Evolutionary conservation across 2,797 vertebrate genomes (phyloP).

Genomic region (Brachyalestes nurse): DNA sequence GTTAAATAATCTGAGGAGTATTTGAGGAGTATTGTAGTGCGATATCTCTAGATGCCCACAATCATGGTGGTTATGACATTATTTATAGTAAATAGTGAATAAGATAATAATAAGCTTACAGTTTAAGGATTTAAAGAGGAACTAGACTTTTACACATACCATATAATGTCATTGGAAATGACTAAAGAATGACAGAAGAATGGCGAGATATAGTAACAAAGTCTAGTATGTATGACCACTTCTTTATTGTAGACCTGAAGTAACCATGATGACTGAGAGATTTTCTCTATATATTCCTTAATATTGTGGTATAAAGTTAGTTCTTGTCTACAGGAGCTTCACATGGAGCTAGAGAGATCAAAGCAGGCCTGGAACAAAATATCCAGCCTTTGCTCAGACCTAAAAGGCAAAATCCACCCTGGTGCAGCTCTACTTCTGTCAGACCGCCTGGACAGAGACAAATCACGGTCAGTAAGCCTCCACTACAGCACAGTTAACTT

Average conservation of each 20-base stretch:
- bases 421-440: constrained; percentile 55
- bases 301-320: neutral
- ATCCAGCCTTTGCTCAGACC: constrained; percentile 57
- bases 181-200: neutral
- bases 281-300: neutral
- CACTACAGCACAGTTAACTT: neutral
- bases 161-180: neutral
- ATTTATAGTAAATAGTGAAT: neutral
- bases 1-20: neutral
- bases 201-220: neutral
- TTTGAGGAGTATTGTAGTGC: neutral
- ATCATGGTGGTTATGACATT: too few relatives aligned
- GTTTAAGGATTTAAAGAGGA: neutral
- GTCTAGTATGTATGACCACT: neutral
- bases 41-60: too few relatives aligned
- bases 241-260: neutral
- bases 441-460: constrained; percentile 65
- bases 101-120: neutral
- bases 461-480: constrained; percentile 64
- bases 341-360: constrained; percentile 71
- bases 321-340: constrained; percentile 77
- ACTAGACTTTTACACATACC: neutral
- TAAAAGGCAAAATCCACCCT: constrained; percentile 59
- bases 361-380: constrained; percentile 73
- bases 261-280: neutral